Percentiles rank a stretch among this genome's conserved stretches.
Evolutionary conservation across 2,888 invertebrate species (phyloP).

Genomic region (Frankliniella intonsa): DNA sequence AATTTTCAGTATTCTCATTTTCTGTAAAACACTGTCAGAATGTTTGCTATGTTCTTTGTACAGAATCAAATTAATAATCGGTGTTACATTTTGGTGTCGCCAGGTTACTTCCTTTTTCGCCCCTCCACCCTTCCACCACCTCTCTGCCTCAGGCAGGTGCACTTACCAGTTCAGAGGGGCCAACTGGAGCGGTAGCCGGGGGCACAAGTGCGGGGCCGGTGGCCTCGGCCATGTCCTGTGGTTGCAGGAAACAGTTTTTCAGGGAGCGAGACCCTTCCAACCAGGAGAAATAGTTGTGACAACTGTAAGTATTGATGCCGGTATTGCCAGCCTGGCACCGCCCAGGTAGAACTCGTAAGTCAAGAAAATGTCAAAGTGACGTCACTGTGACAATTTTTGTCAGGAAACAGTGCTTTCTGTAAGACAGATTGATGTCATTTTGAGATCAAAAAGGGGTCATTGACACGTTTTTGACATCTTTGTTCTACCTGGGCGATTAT

Average conservation of each 20-base stretch:
- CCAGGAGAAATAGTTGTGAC: too few species aligned
- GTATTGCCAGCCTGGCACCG: too few species aligned
- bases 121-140: background rate
- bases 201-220: background rate
- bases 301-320: too few species aligned
- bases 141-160: background rate
- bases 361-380: too few species aligned
- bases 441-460: too few species aligned
- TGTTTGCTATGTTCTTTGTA: background rate
- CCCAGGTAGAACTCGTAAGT: too few species aligned
- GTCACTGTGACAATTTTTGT: too few species aligned
- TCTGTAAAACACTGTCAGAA: background rate
- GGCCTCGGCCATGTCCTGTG: background rate
- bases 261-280: background rate
- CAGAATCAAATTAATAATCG: constrained; percentile 1
- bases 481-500: too few species aligned
- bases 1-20: background rate
- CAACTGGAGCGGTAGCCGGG: background rate
- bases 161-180: background rate
- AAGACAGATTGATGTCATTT: too few species aligned
- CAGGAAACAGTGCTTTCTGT: too few species aligned
- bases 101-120: background rate
- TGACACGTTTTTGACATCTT: too few species aligned
- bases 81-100: background rate
- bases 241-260: background rate